phyloP scores from a whole-genome alignment of 2,797 vertebrate genomes.

The Onychomys torridus region DNA sequence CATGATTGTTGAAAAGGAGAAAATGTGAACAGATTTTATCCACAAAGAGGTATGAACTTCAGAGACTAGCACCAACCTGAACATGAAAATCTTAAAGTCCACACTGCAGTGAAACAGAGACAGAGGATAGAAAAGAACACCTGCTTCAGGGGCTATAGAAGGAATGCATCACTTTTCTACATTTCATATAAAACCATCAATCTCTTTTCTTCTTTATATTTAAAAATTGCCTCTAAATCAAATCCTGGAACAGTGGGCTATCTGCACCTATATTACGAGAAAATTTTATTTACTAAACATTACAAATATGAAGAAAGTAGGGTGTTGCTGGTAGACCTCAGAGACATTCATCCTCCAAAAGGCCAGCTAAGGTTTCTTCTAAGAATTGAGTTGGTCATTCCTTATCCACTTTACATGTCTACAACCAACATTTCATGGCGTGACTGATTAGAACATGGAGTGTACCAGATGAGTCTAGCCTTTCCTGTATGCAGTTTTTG shows the following conservation, averaged over 20 bases:
- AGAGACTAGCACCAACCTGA: slow-evolving; percentile 67
- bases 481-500: background rate
- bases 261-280: background rate
- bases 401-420: background rate
- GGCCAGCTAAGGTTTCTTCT: background rate
- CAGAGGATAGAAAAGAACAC: background rate
- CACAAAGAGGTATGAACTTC: slow-evolving; percentile 65
- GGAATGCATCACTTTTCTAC: slow-evolving; percentile 53
- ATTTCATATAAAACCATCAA: slow-evolving; percentile 56
- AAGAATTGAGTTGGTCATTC: background rate
- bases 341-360: background rate
- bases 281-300: background rate
- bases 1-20: slow-evolving; percentile 27
- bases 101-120: slow-evolving; percentile 13
- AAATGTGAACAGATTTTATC: slow-evolving; percentile 41
- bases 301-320: background rate
- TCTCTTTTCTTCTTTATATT: slow-evolving; percentile 20
- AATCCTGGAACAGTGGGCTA: background rate
- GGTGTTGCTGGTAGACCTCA: background rate
- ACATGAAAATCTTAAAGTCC: slow-evolving; percentile 69
- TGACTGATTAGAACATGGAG: background rate
- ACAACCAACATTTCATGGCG: background rate
- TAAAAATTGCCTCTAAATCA: background rate
- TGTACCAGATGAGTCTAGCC: background rate
- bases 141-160: slow-evolving; percentile 45